Conservation (phyloP, 2,797 vertebrate genomes). For the Centropyge bicolor region DNA sequence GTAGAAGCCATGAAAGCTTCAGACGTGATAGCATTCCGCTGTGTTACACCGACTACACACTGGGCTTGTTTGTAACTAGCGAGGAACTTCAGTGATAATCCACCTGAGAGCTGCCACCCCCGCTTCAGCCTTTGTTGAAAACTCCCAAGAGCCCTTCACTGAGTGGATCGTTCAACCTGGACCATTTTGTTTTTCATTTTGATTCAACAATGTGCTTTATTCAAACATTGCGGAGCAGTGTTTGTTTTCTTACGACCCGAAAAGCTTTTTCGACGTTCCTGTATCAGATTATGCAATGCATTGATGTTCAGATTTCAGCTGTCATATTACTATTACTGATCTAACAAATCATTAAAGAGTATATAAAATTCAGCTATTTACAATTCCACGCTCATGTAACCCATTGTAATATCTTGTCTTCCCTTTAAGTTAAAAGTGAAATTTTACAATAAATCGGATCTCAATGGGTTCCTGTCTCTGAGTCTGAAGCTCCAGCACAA, state of each 20-base stretch:
- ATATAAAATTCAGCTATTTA: background rate
- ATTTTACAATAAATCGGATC: background rate
- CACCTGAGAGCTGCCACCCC: constrained; percentile 63
- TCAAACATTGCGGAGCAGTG: constrained; percentile 29
- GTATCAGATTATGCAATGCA: background rate
- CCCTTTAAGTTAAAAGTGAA: background rate
- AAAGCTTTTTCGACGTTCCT: constrained; percentile 17
- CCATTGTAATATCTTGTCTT: background rate
- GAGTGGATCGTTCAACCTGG: constrained; percentile 45
- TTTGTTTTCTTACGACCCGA: constrained; percentile 20
- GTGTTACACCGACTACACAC: constrained; percentile 10
- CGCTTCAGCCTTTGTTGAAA: constrained; percentile 45
- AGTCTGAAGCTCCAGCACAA: background rate
- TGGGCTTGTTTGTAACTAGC: constrained; percentile 40
- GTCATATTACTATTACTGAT: background rate
- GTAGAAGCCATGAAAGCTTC: constrained; percentile 10
- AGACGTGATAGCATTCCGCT: constrained; percentile 18
- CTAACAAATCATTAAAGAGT: background rate
- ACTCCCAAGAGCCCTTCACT: constrained; percentile 57
- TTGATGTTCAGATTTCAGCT: background rate
- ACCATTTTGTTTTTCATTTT: constrained; percentile 36
- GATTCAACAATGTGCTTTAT: constrained; percentile 38
- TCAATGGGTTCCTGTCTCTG: background rate
- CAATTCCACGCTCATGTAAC: background rate
- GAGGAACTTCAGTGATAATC: constrained; percentile 52